Percentiles rank a stretch among this genome's conserved stretches.
Evolutionary conservation across 2,797 vertebrate species (phyloP).

Genomic region (Pipistrellus kuhlii): DNA sequence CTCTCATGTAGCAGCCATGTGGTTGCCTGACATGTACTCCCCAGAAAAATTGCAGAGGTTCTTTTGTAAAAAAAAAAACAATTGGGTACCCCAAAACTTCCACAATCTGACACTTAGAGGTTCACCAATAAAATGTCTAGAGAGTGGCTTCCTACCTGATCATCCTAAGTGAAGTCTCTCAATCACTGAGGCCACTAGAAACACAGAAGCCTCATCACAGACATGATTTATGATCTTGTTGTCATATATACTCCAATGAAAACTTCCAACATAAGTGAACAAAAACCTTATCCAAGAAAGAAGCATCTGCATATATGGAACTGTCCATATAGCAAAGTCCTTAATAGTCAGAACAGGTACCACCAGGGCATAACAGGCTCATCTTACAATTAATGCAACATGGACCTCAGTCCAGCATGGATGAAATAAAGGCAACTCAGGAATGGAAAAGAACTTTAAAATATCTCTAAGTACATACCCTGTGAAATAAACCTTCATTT

Average conservation of each 20-base stretch:
- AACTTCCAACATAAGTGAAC: background rate
- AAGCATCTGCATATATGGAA: background rate
- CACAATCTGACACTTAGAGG: background rate
- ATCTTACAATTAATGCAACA: background rate
- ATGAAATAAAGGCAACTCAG: background rate
- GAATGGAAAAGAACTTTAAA: background rate
- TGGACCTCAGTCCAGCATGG: background rate
- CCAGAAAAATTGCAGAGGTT: background rate
- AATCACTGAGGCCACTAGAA: background rate
- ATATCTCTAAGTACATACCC: background rate
- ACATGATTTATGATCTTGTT: background rate
- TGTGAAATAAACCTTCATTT: constrained; percentile 47
- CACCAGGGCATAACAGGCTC: background rate
- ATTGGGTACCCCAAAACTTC: background rate
- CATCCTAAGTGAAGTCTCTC: background rate
- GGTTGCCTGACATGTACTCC: background rate
- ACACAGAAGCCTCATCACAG: background rate
- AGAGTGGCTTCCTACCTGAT: background rate
- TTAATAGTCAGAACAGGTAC: background rate
- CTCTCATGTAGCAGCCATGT: background rate
- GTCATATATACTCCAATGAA: background rate
- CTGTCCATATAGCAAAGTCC: background rate
- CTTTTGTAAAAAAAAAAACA: constrained; percentile 5
- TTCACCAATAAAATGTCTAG: background rate
- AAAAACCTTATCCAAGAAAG: background rate